Base-by-base conservation (phyloP, 2,888 invertebrate species). In the Agonum fuliginosum region DNA sequence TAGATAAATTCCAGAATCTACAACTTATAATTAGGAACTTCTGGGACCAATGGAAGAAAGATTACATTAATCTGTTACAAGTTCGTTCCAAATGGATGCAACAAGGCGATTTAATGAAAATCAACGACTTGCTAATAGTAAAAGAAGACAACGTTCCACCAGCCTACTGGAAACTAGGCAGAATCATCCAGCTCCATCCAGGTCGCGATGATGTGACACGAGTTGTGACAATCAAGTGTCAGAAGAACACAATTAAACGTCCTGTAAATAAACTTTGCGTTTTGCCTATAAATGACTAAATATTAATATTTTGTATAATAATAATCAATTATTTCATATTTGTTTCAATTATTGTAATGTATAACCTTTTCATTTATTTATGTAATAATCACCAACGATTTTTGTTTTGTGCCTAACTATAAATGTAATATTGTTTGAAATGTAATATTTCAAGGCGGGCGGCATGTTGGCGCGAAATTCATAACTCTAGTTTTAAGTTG, bases 401-500 rank as follows among this genome's bases (percentile, higher is more conserved):
- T n/a, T n/a, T n/a, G n/a, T n/a, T n/a, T n/a, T n/a, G n/a, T n/a
- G n/a, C n/a, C n/a, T n/a, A n/a, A n/a, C n/a, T n/a, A n/a, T n/a
- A n/a, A n/a, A n/a, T n/a, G n/a, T n/a, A n/a, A n/a, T n/a, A 3
- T 41, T 41, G 3, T 41, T 41, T 1, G 14, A 41, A 41, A 12
- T 41, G 12, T 41, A 41, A 41, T 41, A 41, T 41, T 41, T 41
- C 41, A 41, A 41, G 41, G 41, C 14, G n/a, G 41, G 41, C 41
- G 41, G n/a, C 41, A 34, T 34, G 41, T 41, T 41, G 41, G 14
- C n/a, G 41, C 41, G 30, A 30, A 30, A 30, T 30, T n/a, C n/a
- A n/a, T n/a, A n/a, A n/a, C n/a, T n/a, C n/a, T n/a, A n/a, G n/a
- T n/a, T n/a, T n/a, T n/a, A n/a, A n/a, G n/a, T n/a, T n/a, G n/a